Evolutionary conservation across 2,888 invertebrate species (phyloP).

Genomic region (Brenthis ino): DNA sequence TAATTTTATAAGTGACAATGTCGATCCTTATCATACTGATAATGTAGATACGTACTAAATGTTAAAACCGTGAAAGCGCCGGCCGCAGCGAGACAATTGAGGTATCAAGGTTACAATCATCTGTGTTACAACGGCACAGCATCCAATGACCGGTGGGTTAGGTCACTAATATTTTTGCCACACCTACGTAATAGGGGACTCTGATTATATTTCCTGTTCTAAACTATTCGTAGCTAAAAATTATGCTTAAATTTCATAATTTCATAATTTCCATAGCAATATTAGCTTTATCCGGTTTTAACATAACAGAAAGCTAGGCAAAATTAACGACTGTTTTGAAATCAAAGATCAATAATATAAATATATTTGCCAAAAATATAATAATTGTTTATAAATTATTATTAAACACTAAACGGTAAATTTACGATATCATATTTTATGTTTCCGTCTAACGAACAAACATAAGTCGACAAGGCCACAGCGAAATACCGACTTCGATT

Average conservation of each 20-base stretch:
- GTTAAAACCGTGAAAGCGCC: constrained; percentile 28
- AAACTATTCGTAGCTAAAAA: constrained; percentile 5
- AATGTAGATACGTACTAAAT: constrained; percentile 1
- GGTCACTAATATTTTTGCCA: constrained; percentile 34
- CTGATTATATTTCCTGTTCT: constrained; percentile 31
- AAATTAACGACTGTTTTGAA: too few relatives aligned
- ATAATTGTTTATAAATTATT: too few relatives aligned
- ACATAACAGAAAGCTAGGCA: too few relatives aligned
- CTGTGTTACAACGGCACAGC: neutral
- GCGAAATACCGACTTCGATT: neutral
- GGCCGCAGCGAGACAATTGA: constrained; percentile 23
- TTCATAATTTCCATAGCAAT: neutral
- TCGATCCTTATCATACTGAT: constrained; percentile 6
- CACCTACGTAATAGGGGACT: constrained; percentile 23
- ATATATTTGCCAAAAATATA: too few relatives aligned
- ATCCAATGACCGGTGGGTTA: constrained; percentile 28
- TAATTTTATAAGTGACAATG: neutral
- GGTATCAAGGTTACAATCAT: constrained; percentile 31
- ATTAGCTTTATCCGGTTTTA: too few relatives aligned
- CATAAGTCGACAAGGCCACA: too few relatives aligned
- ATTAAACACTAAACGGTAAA: too few relatives aligned
- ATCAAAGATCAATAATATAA: too few relatives aligned
- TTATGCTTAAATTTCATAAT: neutral
- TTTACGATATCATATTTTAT: too few relatives aligned
- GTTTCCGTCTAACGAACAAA: too few relatives aligned